Base-by-base conservation (phyloP, 2,888 invertebrate species). In the Leptinotarsa rubiginosa region DNA sequence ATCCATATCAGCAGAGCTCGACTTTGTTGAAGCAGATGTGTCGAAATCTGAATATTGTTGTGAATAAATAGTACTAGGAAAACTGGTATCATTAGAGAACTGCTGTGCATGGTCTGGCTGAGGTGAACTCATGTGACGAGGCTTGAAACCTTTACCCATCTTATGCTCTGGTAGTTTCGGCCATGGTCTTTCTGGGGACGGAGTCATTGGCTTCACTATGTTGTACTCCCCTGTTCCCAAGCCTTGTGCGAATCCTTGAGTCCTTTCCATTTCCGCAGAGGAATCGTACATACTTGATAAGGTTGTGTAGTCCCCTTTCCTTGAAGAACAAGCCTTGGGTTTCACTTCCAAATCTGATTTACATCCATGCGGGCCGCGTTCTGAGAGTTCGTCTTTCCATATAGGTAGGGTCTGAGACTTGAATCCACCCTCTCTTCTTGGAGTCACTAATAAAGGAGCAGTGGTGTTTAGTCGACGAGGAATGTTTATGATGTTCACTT, bases 401-500 rank as follows among this genome's bases (percentile, higher is more conserved):
- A 74, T 62, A 12, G 77, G 77, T 18, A 77, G 70, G 15, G 70
- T 56, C 22, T 52, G 54, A 12, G 72, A 72, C 18, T 47, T 70
- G 3, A 77, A 25, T 12, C 65, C 71, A 5, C 65, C 71, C 22
- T 59, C 73, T 67, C 18, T 62, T 1, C 67, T 62, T 20, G 69
- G 66, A 13, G 65, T 56, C 7, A 77, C 77, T 41, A 75, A 64
- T 22, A 77, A 68, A 2, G 77, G 77, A 0, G 69, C 69, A 0
- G 56, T 49, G n/a, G 81, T 81, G 31, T 84, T 81, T 50, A 84
- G 75, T 69, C 77, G 72, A 2, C 77, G 78, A 2, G 86, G 86
- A 49, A 86, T 84, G 78, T 85, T 84, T 54, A 86, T 84, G 41
- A 86, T 80, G 10, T 85, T 86, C 4, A 84, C 84, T 74, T 85